Evolutionary conservation across 2,797 vertebrate species (phyloP), one percentile per base, ranked within the genome.

Genomic region (Crenuchus spilurus): DNA sequence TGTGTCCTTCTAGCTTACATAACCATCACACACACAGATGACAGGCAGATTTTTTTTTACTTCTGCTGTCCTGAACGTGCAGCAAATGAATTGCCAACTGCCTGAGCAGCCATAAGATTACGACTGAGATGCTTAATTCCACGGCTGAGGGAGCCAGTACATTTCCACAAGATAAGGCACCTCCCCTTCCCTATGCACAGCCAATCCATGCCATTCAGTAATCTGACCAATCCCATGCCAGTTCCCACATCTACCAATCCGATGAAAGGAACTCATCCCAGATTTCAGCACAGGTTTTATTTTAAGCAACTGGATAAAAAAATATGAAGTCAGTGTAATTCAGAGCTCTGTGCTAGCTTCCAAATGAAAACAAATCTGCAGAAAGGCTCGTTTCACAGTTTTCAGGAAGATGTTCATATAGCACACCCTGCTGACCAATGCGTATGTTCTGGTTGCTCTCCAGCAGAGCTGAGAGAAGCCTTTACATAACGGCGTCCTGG

Each of bases 401-500:
- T 20, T 6, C 18, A 24, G 46, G 18, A 46, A 16, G 20, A 4
- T 0, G 7, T 3, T 5, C 24, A 54, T 10, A 28, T 26, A 24
- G 46, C 22, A 6, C 26, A n/a, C 24, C 51, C n/a, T 16, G 11
- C 26, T 6, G n/a, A 8, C 11, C 51, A 16, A 13, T 14, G n/a
- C n/a, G 24, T 28, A 11, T 10, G 22, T 51, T 8, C 10, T 26
- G 51, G 24, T 30, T 0, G 24, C 14, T 16, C 51, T 30, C 51
- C 51, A 16, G 5, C 51, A 14, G 26, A 49, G 9, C 18, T 16
- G 61, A 74, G 28, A 14, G 39, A 30, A 6, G 35, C 58, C 26
- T 74, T 83, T 78, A 76, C 18, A 57, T 82, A 83, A 77, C 28
- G 13, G 33, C 41, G 67, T 20, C 48, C 48, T 39, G 18, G 2